Conservation (phyloP, 2,888 invertebrate genomes). For the Dorcus hopei region DNA sequence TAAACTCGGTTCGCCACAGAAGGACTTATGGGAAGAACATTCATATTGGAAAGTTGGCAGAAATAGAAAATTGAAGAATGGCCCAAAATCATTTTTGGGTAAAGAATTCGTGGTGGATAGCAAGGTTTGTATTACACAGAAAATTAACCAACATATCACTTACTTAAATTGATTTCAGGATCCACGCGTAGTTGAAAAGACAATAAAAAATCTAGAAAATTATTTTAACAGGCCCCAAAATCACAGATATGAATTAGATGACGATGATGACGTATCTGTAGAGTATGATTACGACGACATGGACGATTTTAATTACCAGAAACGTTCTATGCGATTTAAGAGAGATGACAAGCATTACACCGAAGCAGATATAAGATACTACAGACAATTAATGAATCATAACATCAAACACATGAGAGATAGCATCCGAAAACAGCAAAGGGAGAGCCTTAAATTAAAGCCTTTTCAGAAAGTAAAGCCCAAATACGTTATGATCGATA, state of each 20-base stretch:
- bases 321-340: slow-evolving; percentile 11
- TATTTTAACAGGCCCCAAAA: slow-evolving; percentile 19
- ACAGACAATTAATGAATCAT: slow-evolving; percentile 16
- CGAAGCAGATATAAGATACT: slow-evolving; percentile 16
- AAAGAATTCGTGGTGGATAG: slow-evolving; percentile 21
- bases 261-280: slow-evolving; percentile 3
- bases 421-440: slow-evolving; percentile 12
- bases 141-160: slow-evolving; percentile 2
- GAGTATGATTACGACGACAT: slow-evolving; percentile 7
- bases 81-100: background rate
- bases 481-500: background rate
- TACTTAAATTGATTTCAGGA: slow-evolving; percentile 2
- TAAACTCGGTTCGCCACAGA: background rate
- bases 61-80: background rate
- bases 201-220: slow-evolving; percentile 21
- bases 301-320: slow-evolving; percentile 7
- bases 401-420: slow-evolving; percentile 20
- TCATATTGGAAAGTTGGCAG: too few species aligned
- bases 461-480: background rate
- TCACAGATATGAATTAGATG: background rate
- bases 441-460: background rate
- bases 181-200: slow-evolving; percentile 11
- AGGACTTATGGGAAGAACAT: too few species aligned
- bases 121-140: slow-evolving; percentile 6
- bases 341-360: slow-evolving; percentile 14